phyloP scores from a whole-genome alignment of 2,888 invertebrate species.

The Geophilus truncorum region DNA sequence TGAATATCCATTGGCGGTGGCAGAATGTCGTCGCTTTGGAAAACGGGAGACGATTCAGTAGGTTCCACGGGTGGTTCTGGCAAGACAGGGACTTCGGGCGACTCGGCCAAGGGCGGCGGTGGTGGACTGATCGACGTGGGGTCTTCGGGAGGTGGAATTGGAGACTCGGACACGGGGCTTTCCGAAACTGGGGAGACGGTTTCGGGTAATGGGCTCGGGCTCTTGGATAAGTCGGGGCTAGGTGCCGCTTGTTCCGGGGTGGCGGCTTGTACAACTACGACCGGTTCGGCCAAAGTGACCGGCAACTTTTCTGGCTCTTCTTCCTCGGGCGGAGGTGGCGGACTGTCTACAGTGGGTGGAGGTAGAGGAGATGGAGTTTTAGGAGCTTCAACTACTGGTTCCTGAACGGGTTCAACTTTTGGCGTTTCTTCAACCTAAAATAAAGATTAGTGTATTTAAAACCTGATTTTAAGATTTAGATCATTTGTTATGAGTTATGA shows the following conservation, averaged over 20 bases:
- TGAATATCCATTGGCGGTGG: slow-evolving; percentile 10
- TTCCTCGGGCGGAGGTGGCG: neutral
- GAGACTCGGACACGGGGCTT: neutral
- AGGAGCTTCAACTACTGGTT: neutral
- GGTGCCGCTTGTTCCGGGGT: slow-evolving; percentile 6
- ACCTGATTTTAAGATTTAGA: no score
- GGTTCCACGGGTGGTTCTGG: slow-evolving; percentile 10
- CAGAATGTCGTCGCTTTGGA: neutral
- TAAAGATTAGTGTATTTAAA: no score
- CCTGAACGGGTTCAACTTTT: neutral
- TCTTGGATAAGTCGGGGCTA: neutral
- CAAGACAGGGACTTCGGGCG: neutral
- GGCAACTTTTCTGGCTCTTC: neutral
- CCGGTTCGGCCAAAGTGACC: neutral
- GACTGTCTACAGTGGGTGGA: neutral
- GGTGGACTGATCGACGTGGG: neutral
- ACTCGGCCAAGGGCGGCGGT: neutral
- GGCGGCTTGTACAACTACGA: neutral
- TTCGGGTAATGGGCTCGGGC: neutral
- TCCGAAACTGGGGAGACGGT: neutral
- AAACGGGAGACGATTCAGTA: neutral
- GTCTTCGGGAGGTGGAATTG: neutral
- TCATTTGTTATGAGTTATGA: no score
- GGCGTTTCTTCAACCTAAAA: neutral
- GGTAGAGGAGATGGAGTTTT: slow-evolving; percentile 8